Evolutionary conservation across 2,113 vertebrate species (phyloP).

Genomic region (Orientallactaga bullata): DNA sequence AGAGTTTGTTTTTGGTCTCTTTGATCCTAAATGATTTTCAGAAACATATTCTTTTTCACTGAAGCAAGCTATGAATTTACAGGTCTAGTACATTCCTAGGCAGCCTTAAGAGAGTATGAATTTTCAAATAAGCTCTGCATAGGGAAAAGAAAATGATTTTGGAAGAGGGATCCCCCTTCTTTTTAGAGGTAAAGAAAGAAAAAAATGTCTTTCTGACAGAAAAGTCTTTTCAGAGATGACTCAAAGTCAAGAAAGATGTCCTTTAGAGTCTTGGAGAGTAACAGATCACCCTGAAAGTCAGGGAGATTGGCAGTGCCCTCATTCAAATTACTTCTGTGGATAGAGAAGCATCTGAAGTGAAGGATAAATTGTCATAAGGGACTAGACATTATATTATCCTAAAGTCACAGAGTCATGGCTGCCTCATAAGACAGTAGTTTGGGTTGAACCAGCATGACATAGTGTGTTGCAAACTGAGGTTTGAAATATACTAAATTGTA

Average conservation of each 20-base stretch:
- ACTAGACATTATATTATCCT: not conserved
- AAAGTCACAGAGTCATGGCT: not conserved
- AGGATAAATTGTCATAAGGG: not conserved
- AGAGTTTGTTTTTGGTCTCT: not conserved
- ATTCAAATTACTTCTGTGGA: not conserved
- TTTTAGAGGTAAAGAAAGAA: not conserved
- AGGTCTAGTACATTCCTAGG: constrained; percentile 8
- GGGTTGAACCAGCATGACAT: not conserved
- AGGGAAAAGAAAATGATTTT: constrained; percentile 26
- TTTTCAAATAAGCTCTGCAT: constrained; percentile 36
- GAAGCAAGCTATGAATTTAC: not conserved
- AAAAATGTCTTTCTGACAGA: not conserved
- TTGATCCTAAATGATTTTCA: not conserved
- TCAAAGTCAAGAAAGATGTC: not conserved
- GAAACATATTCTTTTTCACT: not conserved
- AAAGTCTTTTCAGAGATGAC: not conserved
- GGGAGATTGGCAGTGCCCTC: not conserved
- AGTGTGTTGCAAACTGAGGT: not conserved
- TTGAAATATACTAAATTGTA: not conserved
- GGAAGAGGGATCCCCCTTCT: not conserved
- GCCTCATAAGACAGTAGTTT: not conserved
- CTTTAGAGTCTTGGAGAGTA: not conserved
- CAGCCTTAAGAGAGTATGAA: constrained; percentile 4
- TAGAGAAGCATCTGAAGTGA: not conserved
- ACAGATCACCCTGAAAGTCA: not conserved